Evolutionary conservation across 2,888 invertebrate genomes (phyloP).

Genomic region (Glyphotaelius pellucidus): DNA sequence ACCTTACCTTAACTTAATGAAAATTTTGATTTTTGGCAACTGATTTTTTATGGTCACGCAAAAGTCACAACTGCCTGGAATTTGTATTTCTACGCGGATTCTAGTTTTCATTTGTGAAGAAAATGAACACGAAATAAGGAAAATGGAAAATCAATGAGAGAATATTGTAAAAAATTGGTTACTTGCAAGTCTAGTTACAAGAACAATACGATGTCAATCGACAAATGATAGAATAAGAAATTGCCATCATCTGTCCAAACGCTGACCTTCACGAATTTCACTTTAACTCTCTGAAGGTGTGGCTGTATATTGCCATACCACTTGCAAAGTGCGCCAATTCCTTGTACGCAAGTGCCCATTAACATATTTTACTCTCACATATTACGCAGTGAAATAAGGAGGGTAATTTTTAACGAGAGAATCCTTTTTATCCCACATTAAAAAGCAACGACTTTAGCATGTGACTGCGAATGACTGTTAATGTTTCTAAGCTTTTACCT

Average conservation of each 20-base stretch:
- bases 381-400: constrained; percentile 20
- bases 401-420: constrained; percentile 35
- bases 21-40: too few relatives aligned
- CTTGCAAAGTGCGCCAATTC: neutral
- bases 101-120: too few relatives aligned
- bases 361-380: neutral
- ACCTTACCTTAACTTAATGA: too few relatives aligned
- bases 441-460: constrained; percentile 28
- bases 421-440: constrained; percentile 37
- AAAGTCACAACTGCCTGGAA: too few relatives aligned
- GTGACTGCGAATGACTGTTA: constrained; percentile 43
- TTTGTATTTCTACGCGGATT: too few relatives aligned
- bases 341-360: neutral
- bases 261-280: neutral
- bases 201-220: too few relatives aligned
- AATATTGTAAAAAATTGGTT: too few relatives aligned
- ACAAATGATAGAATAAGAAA: neutral
- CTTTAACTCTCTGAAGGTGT: neutral
- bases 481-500: constrained; percentile 50
- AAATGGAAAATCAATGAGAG: too few relatives aligned
- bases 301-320: neutral
- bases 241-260: neutral
- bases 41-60: too few relatives aligned
- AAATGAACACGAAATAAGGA: too few relatives aligned
- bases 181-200: too few relatives aligned